These are phyloP conservation scores for Bradypodion pumilum DNA, from an alignment of 2,797 vertebrate species.

Conservation along the genomic window DNA sequence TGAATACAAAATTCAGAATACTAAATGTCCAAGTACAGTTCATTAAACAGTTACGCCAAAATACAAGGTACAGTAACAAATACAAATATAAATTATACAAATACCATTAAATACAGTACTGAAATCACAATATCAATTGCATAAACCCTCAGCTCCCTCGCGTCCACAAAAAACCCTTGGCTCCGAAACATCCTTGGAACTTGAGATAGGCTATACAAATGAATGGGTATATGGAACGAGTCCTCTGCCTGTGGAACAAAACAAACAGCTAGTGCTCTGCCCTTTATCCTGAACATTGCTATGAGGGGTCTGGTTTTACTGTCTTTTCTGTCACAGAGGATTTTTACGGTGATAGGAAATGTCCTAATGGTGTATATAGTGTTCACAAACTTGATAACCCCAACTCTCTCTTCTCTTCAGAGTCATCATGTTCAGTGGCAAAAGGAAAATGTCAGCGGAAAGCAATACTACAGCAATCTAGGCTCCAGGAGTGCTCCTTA, in stretches of 20 bases:
- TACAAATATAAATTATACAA: no score
- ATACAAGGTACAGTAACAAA: no score
- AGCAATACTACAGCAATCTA: constrained; percentile 78
- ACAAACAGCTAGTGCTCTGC: background rate
- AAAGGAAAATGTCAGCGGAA: constrained; percentile 79
- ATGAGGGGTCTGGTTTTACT: background rate
- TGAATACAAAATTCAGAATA: no score
- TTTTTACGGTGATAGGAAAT: background rate
- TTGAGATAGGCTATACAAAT: no score
- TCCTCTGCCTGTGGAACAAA: background rate
- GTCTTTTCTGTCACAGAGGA: background rate
- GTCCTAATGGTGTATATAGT: background rate
- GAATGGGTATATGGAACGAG: background rate
- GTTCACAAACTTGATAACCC: background rate
- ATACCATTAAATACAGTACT: no score
- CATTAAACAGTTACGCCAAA: no score
- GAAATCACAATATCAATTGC: no score
- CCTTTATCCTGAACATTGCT: background rate
- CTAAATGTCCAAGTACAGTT: no score
- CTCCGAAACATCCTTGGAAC: no score
- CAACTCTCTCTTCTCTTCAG: constrained; percentile 45
- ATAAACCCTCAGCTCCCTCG: no score
- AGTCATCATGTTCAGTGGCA: constrained; percentile 77
- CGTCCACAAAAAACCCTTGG: no score
- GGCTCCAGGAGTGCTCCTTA: constrained; percentile 77